Conservation (phyloP, 1,140 invertebrate species). For the Drosophila dunni region DNA sequence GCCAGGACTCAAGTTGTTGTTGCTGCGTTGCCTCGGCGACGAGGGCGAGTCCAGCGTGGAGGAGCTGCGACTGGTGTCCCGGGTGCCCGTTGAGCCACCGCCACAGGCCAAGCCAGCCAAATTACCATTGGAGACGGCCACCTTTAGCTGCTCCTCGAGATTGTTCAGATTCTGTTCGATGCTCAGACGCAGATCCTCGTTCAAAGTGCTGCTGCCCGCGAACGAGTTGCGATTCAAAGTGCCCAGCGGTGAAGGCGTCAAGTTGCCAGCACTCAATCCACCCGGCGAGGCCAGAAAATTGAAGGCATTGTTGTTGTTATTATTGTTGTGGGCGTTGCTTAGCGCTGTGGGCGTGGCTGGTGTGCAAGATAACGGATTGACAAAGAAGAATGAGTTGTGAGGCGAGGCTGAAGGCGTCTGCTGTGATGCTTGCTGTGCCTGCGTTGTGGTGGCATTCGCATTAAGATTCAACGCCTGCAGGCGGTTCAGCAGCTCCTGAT, state of each 20-base stretch:
- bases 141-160: conserved; percentile 86
- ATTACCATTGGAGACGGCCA: conserved; percentile 85
- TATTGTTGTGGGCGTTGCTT: conserved; percentile 73
- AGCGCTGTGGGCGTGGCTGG: conserved; percentile 58
- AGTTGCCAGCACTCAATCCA: conserved; percentile 47
- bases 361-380: conserved; percentile 81
- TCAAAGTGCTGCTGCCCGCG: conserved; percentile 66
- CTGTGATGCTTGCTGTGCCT: conserved; percentile 1
- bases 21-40: conserved; percentile 67
- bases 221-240: conserved; percentile 79
- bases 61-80: conserved; percentile 75
- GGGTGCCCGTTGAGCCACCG: conserved; percentile 64
- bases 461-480: conserved; percentile 86
- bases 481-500: conserved; percentile 86
- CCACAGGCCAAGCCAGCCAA: conserved; percentile 70
- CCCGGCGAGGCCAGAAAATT: conserved; percentile 73
- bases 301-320: conserved; percentile 57
- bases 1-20: conserved; percentile 63
- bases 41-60: conserved; percentile 78
- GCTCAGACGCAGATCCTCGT: conserved; percentile 73
- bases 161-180: conserved; percentile 82
- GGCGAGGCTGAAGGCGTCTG: conserved; percentile 55
- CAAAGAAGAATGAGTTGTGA: conserved; percentile 80
- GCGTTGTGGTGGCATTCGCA: conserved; percentile 51
- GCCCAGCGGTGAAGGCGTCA: conserved; percentile 76